These are phyloP conservation scores for Alosa sapidissima DNA, from an alignment of 2,797 vertebrate genomes.

Conservation along the genomic window DNA sequence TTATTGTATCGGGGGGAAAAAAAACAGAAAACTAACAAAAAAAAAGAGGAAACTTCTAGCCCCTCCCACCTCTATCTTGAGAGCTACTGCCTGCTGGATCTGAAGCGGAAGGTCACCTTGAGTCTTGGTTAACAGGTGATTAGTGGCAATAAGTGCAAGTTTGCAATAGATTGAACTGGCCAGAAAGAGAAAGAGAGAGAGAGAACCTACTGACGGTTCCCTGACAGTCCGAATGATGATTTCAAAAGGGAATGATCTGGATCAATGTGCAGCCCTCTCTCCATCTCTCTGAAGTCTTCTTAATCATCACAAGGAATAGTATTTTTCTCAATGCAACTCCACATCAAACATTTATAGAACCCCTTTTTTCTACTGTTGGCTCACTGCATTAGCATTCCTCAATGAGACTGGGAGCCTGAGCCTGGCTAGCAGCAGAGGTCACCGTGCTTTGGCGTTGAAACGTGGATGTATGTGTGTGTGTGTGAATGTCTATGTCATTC, in stretches of 20 bases:
- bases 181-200: background rate
- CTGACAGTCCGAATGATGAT: constrained; percentile 71
- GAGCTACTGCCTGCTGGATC: constrained; percentile 41
- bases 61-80: constrained; percentile 55
- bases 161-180: constrained; percentile 66
- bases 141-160: constrained; percentile 72
- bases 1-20: too few relatives aligned
- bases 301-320: constrained; percentile 77
- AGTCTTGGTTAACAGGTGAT: constrained; percentile 65
- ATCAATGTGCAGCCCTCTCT: constrained; percentile 76
- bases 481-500: background rate
- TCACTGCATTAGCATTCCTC: constrained; percentile 71
- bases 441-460: constrained; percentile 34
- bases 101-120: constrained; percentile 70
- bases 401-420: constrained; percentile 49
- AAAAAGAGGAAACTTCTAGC: background rate
- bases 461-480: background rate
- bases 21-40: background rate
- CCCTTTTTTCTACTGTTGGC: constrained; percentile 66
- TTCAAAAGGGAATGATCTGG: constrained; percentile 74
- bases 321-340: constrained; percentile 75
- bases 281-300: constrained; percentile 80
- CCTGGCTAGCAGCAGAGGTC: constrained; percentile 47
- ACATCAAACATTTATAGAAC: constrained; percentile 78
- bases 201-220: constrained; percentile 42